These are phyloP conservation scores for Picus viridis DNA, from an alignment of 2,797 vertebrate genomes.

Conservation along the genomic window DNA sequence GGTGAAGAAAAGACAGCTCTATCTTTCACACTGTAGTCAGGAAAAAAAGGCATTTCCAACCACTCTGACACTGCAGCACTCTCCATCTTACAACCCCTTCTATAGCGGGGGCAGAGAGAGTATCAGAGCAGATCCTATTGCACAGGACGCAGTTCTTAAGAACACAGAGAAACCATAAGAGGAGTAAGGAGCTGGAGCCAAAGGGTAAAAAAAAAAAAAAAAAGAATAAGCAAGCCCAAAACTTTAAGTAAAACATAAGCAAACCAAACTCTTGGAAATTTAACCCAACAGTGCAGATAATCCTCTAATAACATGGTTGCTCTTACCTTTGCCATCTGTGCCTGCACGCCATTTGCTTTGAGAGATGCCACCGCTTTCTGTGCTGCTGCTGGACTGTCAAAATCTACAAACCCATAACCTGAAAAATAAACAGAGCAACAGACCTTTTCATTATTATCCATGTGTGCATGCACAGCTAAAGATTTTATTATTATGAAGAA, in stretches of 20 bases:
- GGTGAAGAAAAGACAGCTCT: neutral
- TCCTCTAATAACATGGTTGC: neutral
- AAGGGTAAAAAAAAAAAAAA: neutral
- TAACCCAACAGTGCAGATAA: neutral
- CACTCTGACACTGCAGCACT: neutral
- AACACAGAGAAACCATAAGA: neutral
- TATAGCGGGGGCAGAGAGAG: neutral
- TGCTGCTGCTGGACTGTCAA: slow-evolving; percentile 95
- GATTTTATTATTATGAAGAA: neutral
- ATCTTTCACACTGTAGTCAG: neutral
- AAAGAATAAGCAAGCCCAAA: neutral
- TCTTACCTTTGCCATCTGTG: slow-evolving; percentile 97
- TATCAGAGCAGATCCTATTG: neutral
- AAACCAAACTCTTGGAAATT: neutral
- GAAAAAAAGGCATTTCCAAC: neutral
- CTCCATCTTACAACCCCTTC: neutral
- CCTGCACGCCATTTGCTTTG: slow-evolving; percentile 95
- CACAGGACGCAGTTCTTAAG: neutral
- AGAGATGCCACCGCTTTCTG: slow-evolving; percentile 97
- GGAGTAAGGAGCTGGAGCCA: neutral
- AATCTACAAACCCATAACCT: slow-evolving; percentile 99
- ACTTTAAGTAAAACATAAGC: neutral
- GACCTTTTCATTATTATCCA: neutral
- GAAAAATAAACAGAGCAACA: slow-evolving; percentile 63
- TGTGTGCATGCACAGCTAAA: neutral